Base-by-base conservation (phyloP, 2,797 vertebrate species). In the Molossus molossus region DNA sequence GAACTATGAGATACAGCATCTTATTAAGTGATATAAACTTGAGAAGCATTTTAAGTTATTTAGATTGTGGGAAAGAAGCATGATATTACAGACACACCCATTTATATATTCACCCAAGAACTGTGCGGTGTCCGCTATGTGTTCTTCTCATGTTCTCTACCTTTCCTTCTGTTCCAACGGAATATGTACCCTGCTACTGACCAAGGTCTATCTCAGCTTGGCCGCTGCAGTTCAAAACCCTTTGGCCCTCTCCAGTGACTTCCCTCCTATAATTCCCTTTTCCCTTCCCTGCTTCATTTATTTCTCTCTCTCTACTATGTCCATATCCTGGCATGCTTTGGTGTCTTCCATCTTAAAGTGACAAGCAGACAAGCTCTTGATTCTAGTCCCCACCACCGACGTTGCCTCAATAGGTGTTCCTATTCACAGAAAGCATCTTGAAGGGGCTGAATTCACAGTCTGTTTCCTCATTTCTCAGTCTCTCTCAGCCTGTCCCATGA, bases 391-490 rank as follows among this genome's bases (percentile, higher is more conserved):
- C 4, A 27, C 58, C 20, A 9, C 10, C 65, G 12, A 21, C 29
- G 21, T 10, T 2, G 4, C 33, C 27, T 7, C 9, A 40, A 3
- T 11, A 17, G 10, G 2, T 21, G 21, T 27, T 64, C 37, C 25
- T 25, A 0, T 3, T 67, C 9, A 12, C 1, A 58, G 6, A 20
- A 67, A 87, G 10, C 23, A 14, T 8, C 17, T 53, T 29, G 3
- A 77, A 29, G n/a, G 5, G 14, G n/a, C 14, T 9, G 9, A 45
- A 37, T 8, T 62, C 3, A 1, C 0, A 0, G 23, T 23, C 53
- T 21, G 40, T 58, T 18, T 8, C 40, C 21, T 85, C n/a, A 5
- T 25, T 53, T 87, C 4, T 6, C n/a, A 20, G 5, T 64, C 29
- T 9, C 8, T 29, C 40, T 75, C 23, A 18, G 1, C 20, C 25